Evolutionary conservation across 2,888 invertebrate species (phyloP).

Genomic region (Leptopilina drosophilae): DNA sequence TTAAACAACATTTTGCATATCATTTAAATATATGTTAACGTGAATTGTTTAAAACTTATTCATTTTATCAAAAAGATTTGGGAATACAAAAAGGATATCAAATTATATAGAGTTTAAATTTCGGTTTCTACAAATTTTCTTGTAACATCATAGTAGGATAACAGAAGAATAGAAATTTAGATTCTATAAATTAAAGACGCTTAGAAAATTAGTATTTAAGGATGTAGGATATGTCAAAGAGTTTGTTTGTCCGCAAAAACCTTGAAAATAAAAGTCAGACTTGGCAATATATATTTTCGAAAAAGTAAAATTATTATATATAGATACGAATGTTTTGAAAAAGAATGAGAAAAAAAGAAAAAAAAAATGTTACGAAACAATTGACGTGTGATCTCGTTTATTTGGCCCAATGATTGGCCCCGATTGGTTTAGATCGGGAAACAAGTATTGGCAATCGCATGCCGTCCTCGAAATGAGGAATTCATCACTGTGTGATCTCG

Average conservation of each 20-base stretch:
- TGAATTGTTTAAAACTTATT: background rate
- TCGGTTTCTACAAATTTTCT: too few relatives aligned
- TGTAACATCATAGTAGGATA: too few relatives aligned
- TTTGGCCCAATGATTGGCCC: constrained; percentile 67
- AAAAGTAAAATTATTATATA: constrained; percentile 47
- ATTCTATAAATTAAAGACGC: too few relatives aligned
- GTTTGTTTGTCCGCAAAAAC: too few relatives aligned
- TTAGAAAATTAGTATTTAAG: too few relatives aligned
- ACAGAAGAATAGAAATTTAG: too few relatives aligned
- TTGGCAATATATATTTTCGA: constrained; percentile 49
- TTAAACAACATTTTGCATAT: constrained; percentile 12
- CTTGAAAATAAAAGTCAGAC: too few relatives aligned
- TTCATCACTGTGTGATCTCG: constrained; percentile 57
- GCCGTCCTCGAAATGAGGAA: constrained; percentile 74
- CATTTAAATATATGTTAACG: background rate
- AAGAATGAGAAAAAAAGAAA: too few relatives aligned
- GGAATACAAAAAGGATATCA: too few relatives aligned
- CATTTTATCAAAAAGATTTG: too few relatives aligned
- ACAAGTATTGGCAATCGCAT: constrained; percentile 73
- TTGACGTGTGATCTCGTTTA: constrained; percentile 46
- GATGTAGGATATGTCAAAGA: too few relatives aligned
- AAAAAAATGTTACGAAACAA: constrained; percentile 61
- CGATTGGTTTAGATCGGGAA: constrained; percentile 70
- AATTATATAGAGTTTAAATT: too few relatives aligned
- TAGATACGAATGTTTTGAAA: background rate